Evolutionary conservation across 2,113 vertebrate species (phyloP), one percentile per base, ranked within the genome.

Genomic region (Eolophus roseicapilla): DNA sequence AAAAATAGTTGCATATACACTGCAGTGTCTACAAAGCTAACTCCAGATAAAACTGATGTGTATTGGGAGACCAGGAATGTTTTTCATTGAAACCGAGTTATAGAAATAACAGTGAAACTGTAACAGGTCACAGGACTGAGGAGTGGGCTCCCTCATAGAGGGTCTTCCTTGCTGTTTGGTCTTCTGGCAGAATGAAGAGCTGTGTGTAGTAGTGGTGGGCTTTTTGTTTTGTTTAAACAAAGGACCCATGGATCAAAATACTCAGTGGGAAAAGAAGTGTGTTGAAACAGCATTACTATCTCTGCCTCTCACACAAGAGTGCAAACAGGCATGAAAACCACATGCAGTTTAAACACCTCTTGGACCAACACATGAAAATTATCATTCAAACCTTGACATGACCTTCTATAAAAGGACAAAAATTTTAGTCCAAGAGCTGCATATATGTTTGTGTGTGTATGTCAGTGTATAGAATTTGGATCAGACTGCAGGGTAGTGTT

Each of bases 401-500:
- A 28, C 31, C 18, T 76, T 67, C 39, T 46, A 16, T 60, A 59
- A 63, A 71, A 44, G 33, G 21, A 23, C 11, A 55, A 9, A 17
- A 50, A 4, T 6, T 64, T 35, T 9, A 20, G 28, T 33, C 39
- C 18, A 20, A 11, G 82, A 68, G 24, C 69, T 90, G 59, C 2
- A 0, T 12, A 2, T 11, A 23, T 24, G 7, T 11, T 3, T 62
- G 63, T 25, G 19, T 21, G 44, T 57, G 17, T 44, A 4, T 1
- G 15, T 49, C 18, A 4, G 7, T 17, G 16, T 15, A 6, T 37
- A 46, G 64, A 14, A 46, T 28, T 33, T 27, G 44, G 13, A 29
- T 49, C 8, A 13, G 17, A 19, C 24, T 67, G n/a, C 0, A 23
- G 53, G 19, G 12, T 2, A 25, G 21, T 3, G 39, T 25, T 57